Percentiles rank a stretch among this genome's conserved stretches.
These are phyloP conservation scores for Tipula helvola DNA, from an alignment of 2,888 invertebrate species.

Conservation along the genomic window DNA sequence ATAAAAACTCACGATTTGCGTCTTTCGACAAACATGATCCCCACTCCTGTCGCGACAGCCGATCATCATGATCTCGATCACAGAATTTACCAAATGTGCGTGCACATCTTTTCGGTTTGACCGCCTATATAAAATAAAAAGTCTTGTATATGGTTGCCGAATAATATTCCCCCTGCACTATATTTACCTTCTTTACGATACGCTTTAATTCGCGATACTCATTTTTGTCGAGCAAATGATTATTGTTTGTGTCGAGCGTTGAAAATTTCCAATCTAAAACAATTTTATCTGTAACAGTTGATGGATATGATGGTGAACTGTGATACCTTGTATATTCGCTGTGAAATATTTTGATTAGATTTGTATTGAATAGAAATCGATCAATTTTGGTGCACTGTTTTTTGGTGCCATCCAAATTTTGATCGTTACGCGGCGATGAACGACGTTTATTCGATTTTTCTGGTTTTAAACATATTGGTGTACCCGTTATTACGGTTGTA, in stretches of 20 bases:
- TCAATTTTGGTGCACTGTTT: conserved; percentile 40
- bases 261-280: conserved; percentile 86
- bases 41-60: conserved; percentile 75
- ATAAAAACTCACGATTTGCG: conserved; percentile 59
- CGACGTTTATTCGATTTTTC: conserved; percentile 47
- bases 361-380: conserved; percentile 66
- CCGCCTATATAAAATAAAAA: conserved; percentile 42
- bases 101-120: conserved; percentile 81
- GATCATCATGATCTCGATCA: conserved; percentile 69
- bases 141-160: background rate
- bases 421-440: conserved; percentile 42
- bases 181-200: conserved; percentile 61
- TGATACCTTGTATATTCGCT: conserved; percentile 53
- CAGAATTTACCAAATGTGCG: conserved; percentile 79
- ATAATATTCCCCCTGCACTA: background rate
- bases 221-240: conserved; percentile 61
- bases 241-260: conserved; percentile 66
- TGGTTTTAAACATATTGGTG: conserved; percentile 51
- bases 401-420: conserved; percentile 6
- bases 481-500: conserved; percentile 57
- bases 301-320: conserved; percentile 19
- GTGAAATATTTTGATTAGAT: conserved; percentile 73
- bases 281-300: conserved; percentile 33
- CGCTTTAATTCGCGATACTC: conserved; percentile 73
- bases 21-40: conserved; percentile 68